Base-by-base conservation (phyloP, 1,140 invertebrate genomes). In the Mamestra configurata region DNA sequence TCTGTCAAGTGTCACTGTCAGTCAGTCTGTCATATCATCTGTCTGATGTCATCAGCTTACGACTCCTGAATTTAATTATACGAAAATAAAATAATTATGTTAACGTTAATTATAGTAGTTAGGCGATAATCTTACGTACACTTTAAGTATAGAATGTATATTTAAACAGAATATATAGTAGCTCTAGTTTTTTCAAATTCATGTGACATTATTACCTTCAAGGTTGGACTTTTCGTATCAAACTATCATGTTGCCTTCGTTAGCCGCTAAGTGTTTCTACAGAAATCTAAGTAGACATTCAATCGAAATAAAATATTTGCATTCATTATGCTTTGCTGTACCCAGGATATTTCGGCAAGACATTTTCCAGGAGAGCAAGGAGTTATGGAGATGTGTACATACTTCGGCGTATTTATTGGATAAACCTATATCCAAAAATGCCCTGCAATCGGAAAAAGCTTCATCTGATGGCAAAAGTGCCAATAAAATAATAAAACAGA, bases 231-330 rank as follows among this genome's bases (percentile, higher is more conserved):
- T 53, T 68, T 68, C 18, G 43, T 66, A 77, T 46, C 46, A 82
- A 55, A 88, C 88, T 82, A 90, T 88, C 59, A 89, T 92, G 86
- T 86, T 94, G 68, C 89, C 88, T 85, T 88, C 87, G n/a, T 49
- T 85, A 76, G 86, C 87, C 46, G 82, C 87, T 76, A 89, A 90
- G 75, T 86, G 81, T 80, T 86, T 92, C 71, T 94, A 88, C 87
- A 89, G 88, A 84, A 93, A 92, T 86, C 51, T 94, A 59, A 83
- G 88, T 71, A 90, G 87, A 76, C 82, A 87, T 46, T 89, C 87
- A 72, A 77, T 77, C 59, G 81, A 88, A 66, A 75, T 87, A n/a
- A 89, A 86, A 82, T 84, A 86, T 68, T 77, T 89, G 37, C 84
- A 86, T 72, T 76, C 79, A n/a, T 66, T 90, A 70, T 84, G 82